Evolutionary conservation across 2,113 vertebrate species (phyloP).

Genomic region (Pachyramphus minor): DNA sequence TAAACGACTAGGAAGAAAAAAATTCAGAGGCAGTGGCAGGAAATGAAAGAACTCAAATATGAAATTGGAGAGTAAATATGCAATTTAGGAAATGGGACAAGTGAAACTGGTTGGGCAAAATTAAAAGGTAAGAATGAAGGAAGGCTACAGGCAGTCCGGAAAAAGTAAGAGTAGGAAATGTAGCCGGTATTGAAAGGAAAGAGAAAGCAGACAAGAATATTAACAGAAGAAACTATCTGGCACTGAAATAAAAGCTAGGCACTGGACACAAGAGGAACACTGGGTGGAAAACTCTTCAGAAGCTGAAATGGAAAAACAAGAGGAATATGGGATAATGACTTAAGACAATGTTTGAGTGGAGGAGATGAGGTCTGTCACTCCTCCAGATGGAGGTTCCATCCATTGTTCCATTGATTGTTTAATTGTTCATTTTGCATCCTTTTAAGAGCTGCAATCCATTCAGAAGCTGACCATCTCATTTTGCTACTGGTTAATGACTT

Average conservation of each 20-base stretch:
- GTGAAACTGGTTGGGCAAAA: neutral
- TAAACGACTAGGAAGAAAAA: neutral
- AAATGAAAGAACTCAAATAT: neutral
- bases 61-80: neutral
- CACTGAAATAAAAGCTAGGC: neutral
- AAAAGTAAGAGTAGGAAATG: neutral
- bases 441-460: neutral
- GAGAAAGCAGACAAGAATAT: neutral
- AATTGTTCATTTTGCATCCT: neutral
- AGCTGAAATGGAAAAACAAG: neutral
- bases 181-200: neutral
- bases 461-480: neutral
- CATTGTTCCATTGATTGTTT: neutral
- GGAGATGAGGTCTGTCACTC: neutral
- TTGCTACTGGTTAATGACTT: neutral
- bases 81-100: neutral
- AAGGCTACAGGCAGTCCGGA: neutral
- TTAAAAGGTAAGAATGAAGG: neutral
- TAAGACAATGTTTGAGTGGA: neutral
- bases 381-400: neutral
- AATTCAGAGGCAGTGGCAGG: neutral
- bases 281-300: neutral
- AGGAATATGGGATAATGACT: neutral
- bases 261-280: neutral
- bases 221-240: neutral